Conservation (phyloP, 2,888 invertebrate species). For the Drosophila meridiana region DNA sequence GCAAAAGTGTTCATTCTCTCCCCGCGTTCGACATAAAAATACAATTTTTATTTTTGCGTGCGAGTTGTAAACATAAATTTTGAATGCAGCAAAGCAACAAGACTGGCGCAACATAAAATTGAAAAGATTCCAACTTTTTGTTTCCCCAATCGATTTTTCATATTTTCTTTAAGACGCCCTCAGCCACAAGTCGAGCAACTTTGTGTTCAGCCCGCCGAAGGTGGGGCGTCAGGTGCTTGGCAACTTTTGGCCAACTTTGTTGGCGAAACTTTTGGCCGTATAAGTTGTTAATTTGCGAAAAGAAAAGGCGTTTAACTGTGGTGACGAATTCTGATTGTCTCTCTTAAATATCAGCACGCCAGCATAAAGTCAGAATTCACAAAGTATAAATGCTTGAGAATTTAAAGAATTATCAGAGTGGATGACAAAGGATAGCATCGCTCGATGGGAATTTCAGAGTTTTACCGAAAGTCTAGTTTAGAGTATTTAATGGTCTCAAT, state of each 20-base stretch:
- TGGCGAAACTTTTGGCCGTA: slow-evolving; percentile 69
- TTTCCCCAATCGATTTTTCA: slow-evolving; percentile 63
- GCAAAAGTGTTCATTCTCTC: slow-evolving; percentile 45
- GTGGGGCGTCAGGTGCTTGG: slow-evolving; percentile 67
- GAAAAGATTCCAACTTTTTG: slow-evolving; percentile 65
- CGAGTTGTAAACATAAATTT: slow-evolving; percentile 77
- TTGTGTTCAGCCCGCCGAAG: slow-evolving; percentile 53
- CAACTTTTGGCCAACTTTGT: slow-evolving; percentile 69
- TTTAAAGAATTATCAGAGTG: not conserved
- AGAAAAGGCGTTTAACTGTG: slow-evolving; percentile 74
- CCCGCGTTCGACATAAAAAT: slow-evolving; percentile 62
- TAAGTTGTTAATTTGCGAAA: slow-evolving; percentile 80
- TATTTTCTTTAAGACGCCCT: slow-evolving; percentile 50
- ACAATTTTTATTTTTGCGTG: slow-evolving; percentile 70
- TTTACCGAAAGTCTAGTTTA: not conserved
- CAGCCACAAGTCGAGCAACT: slow-evolving; percentile 58
- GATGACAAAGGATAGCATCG: not conserved
- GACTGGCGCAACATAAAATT: slow-evolving; percentile 64
- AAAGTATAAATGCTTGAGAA: not conserved
- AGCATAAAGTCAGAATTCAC: slow-evolving; percentile 2
- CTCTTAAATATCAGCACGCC: slow-evolving; percentile 35
- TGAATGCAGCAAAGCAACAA: slow-evolving; percentile 31
- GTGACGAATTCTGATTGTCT: slow-evolving; percentile 58
- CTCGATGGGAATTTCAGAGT: not conserved
- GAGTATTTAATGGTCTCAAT: too few species aligned